Evolutionary conservation across 1,140 invertebrate species (phyloP).

Genomic region (Arctopsyche grandis): DNA sequence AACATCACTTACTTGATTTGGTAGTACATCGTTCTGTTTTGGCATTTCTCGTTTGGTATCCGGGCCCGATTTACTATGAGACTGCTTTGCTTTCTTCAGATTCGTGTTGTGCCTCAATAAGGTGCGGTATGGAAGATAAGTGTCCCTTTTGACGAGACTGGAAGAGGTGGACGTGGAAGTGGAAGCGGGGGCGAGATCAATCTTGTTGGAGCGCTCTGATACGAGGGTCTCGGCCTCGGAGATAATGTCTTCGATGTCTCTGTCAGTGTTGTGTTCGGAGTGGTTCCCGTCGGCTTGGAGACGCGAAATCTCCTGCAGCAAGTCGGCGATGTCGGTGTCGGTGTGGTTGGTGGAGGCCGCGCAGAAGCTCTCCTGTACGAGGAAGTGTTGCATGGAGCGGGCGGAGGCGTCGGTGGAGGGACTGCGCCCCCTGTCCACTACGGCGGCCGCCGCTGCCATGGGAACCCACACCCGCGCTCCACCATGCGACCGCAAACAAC

Average conservation of each 20-base stretch:
- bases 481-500: not conserved
- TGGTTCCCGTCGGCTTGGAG: constrained; percentile 32
- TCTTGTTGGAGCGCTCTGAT: not conserved
- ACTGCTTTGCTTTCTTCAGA: not conserved
- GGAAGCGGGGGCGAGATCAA: not conserved
- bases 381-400: constrained; percentile 45
- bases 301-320: constrained; percentile 45
- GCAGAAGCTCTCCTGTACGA: constrained; percentile 40
- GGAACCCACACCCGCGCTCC: not conserved
- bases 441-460: constrained; percentile 1
- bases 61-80: not conserved
- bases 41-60: not conserved
- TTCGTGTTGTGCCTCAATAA: not conserved
- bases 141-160: not conserved
- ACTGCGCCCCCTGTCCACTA: not conserved
- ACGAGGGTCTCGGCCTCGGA: constrained; percentile 47
- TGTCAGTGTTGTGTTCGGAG: not conserved
- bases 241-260: constrained; percentile 50
- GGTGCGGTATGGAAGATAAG: not conserved
- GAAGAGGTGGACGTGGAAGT: not conserved
- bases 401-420: not conserved
- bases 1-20: not conserved
- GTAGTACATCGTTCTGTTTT: not conserved
- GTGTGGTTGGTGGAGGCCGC: constrained; percentile 5
- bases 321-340: constrained; percentile 43